Conservation (phyloP, 2,888 invertebrate genomes). For the Girardia tigrina region DNA sequence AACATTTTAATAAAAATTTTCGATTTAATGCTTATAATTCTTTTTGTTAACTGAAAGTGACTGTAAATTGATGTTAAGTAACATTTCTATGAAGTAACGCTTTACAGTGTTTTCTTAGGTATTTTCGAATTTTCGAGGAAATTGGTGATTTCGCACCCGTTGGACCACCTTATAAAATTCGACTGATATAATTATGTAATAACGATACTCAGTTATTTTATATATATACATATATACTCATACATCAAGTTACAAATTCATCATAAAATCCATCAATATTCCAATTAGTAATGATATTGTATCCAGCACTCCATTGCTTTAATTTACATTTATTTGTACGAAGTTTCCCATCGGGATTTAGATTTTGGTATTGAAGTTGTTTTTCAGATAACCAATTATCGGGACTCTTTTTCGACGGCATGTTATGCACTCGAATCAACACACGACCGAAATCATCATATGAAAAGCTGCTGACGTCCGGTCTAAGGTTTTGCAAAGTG, state of each 20-base stretch:
- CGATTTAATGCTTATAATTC: no score
- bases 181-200: no score
- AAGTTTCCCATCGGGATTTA: not conserved
- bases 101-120: no score
- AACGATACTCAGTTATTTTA: no score
- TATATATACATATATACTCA: no score
- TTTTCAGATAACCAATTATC: not conserved
- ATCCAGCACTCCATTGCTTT: not conserved
- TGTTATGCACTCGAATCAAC: not conserved
- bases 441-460: not conserved
- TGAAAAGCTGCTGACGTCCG: not conserved
- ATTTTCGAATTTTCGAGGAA: no score
- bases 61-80: no score
- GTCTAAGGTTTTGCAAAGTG: not conserved
- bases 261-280: not conserved
- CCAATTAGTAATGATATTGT: conserved; percentile 1
- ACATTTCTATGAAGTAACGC: no score
- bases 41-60: no score
- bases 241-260: not conserved
- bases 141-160: no score
- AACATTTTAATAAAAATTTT: no score
- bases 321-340: not conserved
- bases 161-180: no score
- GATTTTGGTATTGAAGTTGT: not conserved
- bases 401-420: not conserved